Conservation (phyloP, 2,797 vertebrate genomes). For the Carapus acus region DNA sequence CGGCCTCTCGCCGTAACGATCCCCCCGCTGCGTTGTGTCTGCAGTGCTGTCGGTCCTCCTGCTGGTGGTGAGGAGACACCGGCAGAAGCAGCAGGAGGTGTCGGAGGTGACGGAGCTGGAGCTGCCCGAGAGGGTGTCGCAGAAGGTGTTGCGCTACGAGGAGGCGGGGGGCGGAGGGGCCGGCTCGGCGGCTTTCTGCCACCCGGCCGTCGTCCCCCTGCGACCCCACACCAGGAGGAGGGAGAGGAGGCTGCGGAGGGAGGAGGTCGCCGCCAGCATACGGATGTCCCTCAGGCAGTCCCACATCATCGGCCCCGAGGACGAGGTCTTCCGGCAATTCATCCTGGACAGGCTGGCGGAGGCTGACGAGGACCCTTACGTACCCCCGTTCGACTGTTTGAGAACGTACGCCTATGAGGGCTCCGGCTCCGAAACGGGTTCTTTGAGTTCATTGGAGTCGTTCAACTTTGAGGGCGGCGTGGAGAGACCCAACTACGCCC, state of each 20-base stretch:
- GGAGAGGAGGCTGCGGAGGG: constrained; percentile 60
- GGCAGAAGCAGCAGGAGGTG: constrained; percentile 59
- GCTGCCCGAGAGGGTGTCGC: constrained; percentile 77
- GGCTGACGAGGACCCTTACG: constrained; percentile 77
- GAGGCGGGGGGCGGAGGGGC: constrained; percentile 54
- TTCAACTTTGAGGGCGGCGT: constrained; percentile 48
- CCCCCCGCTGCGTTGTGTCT: constrained; percentile 48
- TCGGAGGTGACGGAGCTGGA: constrained; percentile 69
- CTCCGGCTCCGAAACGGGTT: constrained; percentile 78
- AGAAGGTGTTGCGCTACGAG: constrained; percentile 83
- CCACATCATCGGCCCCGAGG: constrained; percentile 83
- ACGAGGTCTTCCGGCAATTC: constrained; percentile 82
- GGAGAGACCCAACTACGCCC: constrained; percentile 54
- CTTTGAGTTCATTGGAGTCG: constrained; percentile 86
- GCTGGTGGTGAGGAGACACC: constrained; percentile 73
- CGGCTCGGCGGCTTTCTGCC: constrained; percentile 55
- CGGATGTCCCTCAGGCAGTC: constrained; percentile 82
- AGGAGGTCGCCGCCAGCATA: constrained; percentile 71
- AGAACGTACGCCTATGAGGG: constrained; percentile 86
- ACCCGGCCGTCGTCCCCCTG: constrained; percentile 63
- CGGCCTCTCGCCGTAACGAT: constrained; percentile 57
- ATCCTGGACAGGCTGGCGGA: constrained; percentile 85
- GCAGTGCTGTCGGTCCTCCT: constrained; percentile 79
- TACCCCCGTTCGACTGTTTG: constrained; percentile 82
- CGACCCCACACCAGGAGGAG: constrained; percentile 63